A percentile compares a stretch with the other conserved stretches of the same genome.
Conservation (phyloP, 2,888 invertebrate species). For the Baccha elongata region DNA sequence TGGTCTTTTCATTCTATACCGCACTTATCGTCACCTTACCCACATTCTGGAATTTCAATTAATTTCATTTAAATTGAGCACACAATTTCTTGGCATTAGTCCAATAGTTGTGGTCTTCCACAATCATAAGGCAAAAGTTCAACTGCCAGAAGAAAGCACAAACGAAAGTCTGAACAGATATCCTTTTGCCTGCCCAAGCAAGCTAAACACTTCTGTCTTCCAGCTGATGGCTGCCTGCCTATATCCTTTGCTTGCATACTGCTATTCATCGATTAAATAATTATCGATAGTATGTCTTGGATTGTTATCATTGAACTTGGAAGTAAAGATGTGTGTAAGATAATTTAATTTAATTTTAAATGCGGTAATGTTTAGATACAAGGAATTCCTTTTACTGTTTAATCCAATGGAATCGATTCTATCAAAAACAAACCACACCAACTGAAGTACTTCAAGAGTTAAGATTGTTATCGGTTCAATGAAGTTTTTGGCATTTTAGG, state of each 20-base stretch:
- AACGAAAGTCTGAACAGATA: neutral
- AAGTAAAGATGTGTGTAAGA: slow-evolving; percentile 14
- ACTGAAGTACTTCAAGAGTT: neutral
- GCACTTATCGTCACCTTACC: neutral
- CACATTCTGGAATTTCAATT: slow-evolving; percentile 44
- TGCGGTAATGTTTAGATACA: slow-evolving; percentile 28
- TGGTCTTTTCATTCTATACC: slow-evolving; percentile 47
- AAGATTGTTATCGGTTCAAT: slow-evolving; percentile 33
- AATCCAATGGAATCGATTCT: slow-evolving; percentile 35
- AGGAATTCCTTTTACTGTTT: slow-evolving; percentile 31
- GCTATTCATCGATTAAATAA: slow-evolving; percentile 14
- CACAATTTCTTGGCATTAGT: slow-evolving; percentile 58
- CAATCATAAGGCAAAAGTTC: slow-evolving; percentile 49
- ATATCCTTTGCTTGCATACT: neutral
- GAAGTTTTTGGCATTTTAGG: neutral
- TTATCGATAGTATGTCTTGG: slow-evolving; percentile 13
- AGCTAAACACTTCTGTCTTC: neutral
- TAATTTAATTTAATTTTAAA: slow-evolving; percentile 54
- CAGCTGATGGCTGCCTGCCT: neutral
- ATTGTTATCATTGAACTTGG: slow-evolving; percentile 49
- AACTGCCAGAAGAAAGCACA: slow-evolving; percentile 28
- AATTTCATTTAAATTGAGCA: slow-evolving; percentile 42
- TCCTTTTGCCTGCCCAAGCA: neutral
- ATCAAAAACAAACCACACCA: slow-evolving; percentile 15
- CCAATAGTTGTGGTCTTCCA: slow-evolving; percentile 51